These are phyloP conservation scores for Echinometra lucunter DNA, from an alignment of 53 echinoderm and acorn worm genomes.

Conservation along the genomic window DNA sequence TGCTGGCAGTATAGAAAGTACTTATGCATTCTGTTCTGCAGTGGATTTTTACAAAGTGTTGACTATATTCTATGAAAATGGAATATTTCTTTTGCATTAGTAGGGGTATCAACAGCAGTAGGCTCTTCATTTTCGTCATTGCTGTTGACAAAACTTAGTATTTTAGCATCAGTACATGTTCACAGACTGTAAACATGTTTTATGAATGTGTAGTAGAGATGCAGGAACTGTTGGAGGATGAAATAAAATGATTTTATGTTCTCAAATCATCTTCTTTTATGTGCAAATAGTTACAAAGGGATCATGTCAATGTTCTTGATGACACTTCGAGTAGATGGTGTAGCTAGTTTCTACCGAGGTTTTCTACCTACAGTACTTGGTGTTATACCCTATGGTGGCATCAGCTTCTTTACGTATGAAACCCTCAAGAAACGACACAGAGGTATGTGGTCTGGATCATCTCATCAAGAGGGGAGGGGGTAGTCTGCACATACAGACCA, in stretches of 20 bases:
- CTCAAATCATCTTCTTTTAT: background rate
- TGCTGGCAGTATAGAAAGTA: too few species aligned
- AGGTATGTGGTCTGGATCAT: slow-evolving; percentile 75
- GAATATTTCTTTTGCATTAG: background rate
- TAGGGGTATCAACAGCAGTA: background rate
- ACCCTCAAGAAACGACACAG: slow-evolving; percentile 91
- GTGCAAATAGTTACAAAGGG: slow-evolving; percentile 74
- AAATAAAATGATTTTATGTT: too few species aligned
- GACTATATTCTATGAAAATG: background rate
- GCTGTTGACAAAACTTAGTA: too few species aligned
- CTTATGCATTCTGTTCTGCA: too few species aligned
- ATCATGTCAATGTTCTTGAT: slow-evolving; percentile 79
- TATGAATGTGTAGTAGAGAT: background rate
- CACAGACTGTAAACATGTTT: too few species aligned
- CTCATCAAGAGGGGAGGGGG: too few species aligned
- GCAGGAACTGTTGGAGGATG: background rate
- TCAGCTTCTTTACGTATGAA: slow-evolving; percentile 98
- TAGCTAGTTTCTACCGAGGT: slow-evolving; percentile 88
- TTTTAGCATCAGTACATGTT: too few species aligned
- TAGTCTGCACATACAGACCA: too few species aligned
- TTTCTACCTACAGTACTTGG: slow-evolving; percentile 97
- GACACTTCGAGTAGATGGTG: slow-evolving; percentile 81
- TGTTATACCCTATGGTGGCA: slow-evolving; percentile 96
- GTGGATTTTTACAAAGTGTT: too few species aligned
- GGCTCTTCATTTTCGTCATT: background rate